Percentiles rank a stretch among this genome's conserved stretches.
Conservation (phyloP, 2,888 invertebrate species). For the Muschampia plurimacula region DNA sequence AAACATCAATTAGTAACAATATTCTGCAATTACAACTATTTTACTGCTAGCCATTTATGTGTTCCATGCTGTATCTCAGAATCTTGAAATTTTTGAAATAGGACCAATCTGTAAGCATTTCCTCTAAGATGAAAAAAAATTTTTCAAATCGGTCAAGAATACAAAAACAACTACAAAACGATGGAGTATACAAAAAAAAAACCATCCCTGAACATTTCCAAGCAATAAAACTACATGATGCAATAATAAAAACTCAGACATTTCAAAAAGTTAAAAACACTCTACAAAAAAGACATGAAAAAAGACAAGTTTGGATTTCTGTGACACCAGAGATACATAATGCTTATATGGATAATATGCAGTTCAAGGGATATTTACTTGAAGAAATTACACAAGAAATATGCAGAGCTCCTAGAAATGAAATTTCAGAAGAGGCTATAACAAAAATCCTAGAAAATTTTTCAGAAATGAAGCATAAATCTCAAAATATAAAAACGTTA, state of each 20-base stretch:
- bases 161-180: too few species aligned
- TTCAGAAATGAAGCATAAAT: not conserved
- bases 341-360: conserved; percentile 16
- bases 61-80: too few species aligned
- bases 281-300: conserved; percentile 28
- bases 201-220: conserved; percentile 6
- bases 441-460: not conserved
- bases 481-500: not conserved
- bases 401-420: not conserved
- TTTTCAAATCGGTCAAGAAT: too few species aligned
- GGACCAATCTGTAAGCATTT: too few species aligned
- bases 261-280: conserved; percentile 17
- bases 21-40: too few species aligned
- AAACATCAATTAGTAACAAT: too few species aligned
- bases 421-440: not conserved
- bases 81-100: too few species aligned
- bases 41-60: too few species aligned
- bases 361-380: conserved; percentile 33
- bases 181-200: too few species aligned
- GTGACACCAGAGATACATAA: conserved; percentile 23
- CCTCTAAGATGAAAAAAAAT: too few species aligned
- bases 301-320: conserved; percentile 35
- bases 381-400: conserved; percentile 9
- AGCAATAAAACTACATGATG: conserved; percentile 4
- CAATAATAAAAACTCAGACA: not conserved